A percentile compares a stretch with the other conserved stretches of the same genome.
Conservation (phyloP, 1,140 invertebrate species). For the Hirudo medicinalis region DNA sequence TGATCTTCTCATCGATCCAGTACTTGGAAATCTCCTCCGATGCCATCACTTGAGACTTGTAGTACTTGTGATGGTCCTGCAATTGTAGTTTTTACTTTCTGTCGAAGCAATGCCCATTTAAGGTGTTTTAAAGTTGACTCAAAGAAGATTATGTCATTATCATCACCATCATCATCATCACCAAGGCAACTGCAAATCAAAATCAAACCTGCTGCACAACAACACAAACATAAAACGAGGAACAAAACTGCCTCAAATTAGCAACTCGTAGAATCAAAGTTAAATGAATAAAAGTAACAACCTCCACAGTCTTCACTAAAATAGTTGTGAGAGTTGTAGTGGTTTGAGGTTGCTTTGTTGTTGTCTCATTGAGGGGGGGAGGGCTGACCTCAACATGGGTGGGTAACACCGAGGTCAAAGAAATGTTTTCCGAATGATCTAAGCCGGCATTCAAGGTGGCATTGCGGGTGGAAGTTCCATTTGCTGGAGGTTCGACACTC, state of each 20-base stretch:
- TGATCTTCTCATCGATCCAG: constrained; percentile 8
- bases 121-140: background rate
- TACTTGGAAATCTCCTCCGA: background rate
- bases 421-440: no score
- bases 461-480: no score
- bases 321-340: background rate
- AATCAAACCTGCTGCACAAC: no score
- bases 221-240: no score
- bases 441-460: no score
- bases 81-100: background rate
- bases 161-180: no score
- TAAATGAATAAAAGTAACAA: background rate
- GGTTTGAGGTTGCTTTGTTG: background rate
- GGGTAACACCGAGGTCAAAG: no score
- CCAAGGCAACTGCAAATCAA: no score
- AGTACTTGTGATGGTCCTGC: constrained; percentile 18
- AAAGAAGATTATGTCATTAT: no score
- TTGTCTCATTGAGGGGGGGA: background rate
- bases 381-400: no score
- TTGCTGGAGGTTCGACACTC: no score
- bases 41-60: constrained; percentile 1
- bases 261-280: background rate
- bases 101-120: background rate
- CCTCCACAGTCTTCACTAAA: constrained; percentile 4
- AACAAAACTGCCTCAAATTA: background rate